phyloP scores from a whole-genome alignment of 2,888 invertebrate genomes.

The Himalopsyche japonica region DNA sequence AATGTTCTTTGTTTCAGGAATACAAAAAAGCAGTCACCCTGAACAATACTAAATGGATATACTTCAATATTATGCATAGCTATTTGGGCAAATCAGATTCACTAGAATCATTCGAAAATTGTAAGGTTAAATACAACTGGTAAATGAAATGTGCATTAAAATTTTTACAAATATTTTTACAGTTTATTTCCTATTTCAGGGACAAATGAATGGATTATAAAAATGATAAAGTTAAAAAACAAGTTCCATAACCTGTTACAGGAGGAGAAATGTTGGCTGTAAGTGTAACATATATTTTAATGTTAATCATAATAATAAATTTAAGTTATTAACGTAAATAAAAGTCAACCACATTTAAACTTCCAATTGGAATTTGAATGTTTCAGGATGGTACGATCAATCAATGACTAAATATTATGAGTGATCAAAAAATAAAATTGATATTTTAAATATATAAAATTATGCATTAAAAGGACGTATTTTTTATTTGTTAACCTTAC shows the following conservation, averaged over 20 bases:
- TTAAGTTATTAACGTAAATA: too few relatives aligned
- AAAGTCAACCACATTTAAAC: neutral
- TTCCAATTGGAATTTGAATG: neutral
- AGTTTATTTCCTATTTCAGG: slow-evolving; percentile 17
- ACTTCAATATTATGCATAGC: slow-evolving; percentile 55
- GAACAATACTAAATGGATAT: slow-evolving; percentile 54
- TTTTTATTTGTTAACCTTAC: too few relatives aligned
- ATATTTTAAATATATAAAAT: too few relatives aligned
- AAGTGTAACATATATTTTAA: slow-evolving; percentile 4
- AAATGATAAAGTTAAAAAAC: slow-evolving; percentile 21
- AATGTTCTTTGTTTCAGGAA: slow-evolving; percentile 46
- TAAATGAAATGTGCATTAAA: neutral
- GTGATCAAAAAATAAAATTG: too few relatives aligned
- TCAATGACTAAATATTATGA: too few relatives aligned
- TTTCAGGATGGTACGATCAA: too few relatives aligned
- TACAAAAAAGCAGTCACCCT: slow-evolving; percentile 54
- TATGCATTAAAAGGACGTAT: too few relatives aligned
- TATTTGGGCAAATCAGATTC: slow-evolving; percentile 46
- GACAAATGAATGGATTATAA: slow-evolving; percentile 33
- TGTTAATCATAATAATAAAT: too few relatives aligned
- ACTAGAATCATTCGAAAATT: slow-evolving; percentile 22
- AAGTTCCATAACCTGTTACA: neutral
- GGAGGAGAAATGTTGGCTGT: slow-evolving; percentile 35
- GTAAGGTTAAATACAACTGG: slow-evolving; percentile 15
- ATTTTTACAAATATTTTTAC: neutral